Conservation (phyloP, 2,888 invertebrate genomes). For the Nudaria mundana region DNA sequence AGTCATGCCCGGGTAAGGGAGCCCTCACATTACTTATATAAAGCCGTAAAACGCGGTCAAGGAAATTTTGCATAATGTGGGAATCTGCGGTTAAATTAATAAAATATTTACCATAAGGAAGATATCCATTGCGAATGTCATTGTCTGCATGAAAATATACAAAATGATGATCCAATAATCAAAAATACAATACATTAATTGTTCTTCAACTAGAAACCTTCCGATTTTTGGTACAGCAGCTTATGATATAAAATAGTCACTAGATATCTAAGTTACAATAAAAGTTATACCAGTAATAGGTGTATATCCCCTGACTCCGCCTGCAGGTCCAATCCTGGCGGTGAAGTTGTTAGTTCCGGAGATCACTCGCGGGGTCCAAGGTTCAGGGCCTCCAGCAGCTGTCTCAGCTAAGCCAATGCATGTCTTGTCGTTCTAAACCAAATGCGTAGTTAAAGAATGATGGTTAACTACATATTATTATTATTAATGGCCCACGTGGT, state of each 20-base stretch:
- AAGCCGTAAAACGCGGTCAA: too few relatives aligned
- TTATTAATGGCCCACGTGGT: too few relatives aligned
- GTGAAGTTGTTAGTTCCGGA: conserved; percentile 83
- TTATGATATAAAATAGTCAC: too few relatives aligned
- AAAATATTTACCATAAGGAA: conserved; percentile 28
- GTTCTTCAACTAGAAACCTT: too few relatives aligned
- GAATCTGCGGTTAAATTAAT: not conserved
- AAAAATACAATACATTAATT: too few relatives aligned
- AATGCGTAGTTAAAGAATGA: too few relatives aligned
- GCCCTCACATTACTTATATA: too few relatives aligned
- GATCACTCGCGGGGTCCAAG: conserved; percentile 87
- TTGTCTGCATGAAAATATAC: conserved; percentile 66
- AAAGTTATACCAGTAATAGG: conserved; percentile 89
- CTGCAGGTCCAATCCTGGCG: conserved; percentile 92
- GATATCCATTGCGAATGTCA: conserved; percentile 61
- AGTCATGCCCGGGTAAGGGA: too few relatives aligned
- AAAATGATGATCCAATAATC: not conserved
- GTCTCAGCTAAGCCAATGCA: conserved; percentile 87
- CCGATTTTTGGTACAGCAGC: too few relatives aligned
- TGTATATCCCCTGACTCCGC: conserved; percentile 89
- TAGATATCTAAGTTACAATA: too few relatives aligned
- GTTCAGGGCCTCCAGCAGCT: conserved; percentile 77
- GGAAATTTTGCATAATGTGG: too few relatives aligned
- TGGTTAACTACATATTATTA: too few relatives aligned
- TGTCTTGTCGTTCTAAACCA: conserved; percentile 86